Conservation (phyloP, 2,888 invertebrate genomes). For the Gryllus longicercus region DNA sequence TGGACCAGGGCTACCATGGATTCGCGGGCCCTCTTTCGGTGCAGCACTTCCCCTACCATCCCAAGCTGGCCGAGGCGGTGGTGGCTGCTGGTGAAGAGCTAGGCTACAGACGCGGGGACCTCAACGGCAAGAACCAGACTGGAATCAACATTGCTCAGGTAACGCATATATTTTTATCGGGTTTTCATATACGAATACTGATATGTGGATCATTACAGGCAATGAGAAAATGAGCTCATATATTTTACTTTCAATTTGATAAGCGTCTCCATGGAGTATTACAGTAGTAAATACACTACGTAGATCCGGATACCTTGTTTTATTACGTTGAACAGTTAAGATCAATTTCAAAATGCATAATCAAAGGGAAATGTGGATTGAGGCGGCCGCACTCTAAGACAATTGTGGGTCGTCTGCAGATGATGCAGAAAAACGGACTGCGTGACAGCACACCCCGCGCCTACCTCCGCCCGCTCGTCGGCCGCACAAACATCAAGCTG, state of each 20-base stretch:
- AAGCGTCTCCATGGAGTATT: no score
- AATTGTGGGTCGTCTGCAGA: slow-evolving; percentile 30
- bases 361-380: background rate
- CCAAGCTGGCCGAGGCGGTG: slow-evolving; percentile 45
- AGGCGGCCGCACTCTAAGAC: background rate
- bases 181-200: background rate
- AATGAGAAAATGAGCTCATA: no score
- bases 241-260: no score
- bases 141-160: slow-evolving; percentile 34
- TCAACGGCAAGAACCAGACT: slow-evolving; percentile 42
- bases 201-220: no score
- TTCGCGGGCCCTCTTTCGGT: slow-evolving; percentile 46
- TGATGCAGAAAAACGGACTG: slow-evolving; percentile 41
- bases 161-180: background rate
- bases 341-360: no score
- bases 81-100: slow-evolving; percentile 45
- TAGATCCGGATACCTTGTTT: no score
- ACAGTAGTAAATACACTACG: no score
- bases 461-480: slow-evolving; percentile 47
- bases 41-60: slow-evolving; percentile 46
- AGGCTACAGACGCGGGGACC: slow-evolving; percentile 47
- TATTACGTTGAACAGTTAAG: no score
- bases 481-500: slow-evolving; percentile 33
- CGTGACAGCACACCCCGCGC: slow-evolving; percentile 52
- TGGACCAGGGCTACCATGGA: slow-evolving; percentile 44